A percentile compares a stretch with the other conserved stretches of the same genome.
These are phyloP conservation scores for Burhinus bistriatus DNA, from an alignment of 2,113 vertebrate genomes.

Conservation along the genomic window DNA sequence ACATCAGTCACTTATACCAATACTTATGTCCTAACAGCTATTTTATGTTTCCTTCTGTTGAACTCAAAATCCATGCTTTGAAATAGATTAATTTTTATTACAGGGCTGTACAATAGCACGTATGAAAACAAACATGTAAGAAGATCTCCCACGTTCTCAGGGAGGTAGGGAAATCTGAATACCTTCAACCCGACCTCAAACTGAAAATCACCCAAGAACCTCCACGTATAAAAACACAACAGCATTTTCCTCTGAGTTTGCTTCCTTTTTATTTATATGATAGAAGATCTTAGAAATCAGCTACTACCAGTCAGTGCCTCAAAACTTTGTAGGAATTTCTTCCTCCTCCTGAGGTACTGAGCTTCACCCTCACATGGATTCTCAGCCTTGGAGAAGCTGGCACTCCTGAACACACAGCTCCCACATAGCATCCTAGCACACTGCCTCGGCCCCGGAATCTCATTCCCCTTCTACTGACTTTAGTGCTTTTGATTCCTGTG, in stretches of 20 bases:
- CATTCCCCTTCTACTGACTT: neutral
- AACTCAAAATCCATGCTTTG: neutral
- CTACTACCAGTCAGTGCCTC: neutral
- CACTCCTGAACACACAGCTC: neutral
- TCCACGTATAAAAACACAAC: neutral
- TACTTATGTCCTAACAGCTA: neutral
- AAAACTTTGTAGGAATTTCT: neutral
- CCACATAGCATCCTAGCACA: rapidly evolving
- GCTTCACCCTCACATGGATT: rapidly evolving
- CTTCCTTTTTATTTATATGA: neutral
- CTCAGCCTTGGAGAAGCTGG: neutral
- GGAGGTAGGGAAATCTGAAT: neutral
- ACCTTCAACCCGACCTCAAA: neutral
- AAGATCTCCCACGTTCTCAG: rapidly evolving
- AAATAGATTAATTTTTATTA: neutral
- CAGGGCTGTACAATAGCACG: neutral
- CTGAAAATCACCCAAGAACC: neutral
- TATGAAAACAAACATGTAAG: neutral
- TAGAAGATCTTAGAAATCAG: neutral
- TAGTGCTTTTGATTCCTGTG: neutral
- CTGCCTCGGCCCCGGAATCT: neutral
- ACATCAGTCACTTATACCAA: neutral
- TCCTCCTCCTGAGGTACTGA: neutral
- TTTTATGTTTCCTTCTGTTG: neutral
- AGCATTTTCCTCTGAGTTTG: neutral